Percentiles rank a stretch among this genome's conserved stretches.
These are phyloP conservation scores for Limonius californicus DNA, from an alignment of 1,140 invertebrate species.

Conservation along the genomic window DNA sequence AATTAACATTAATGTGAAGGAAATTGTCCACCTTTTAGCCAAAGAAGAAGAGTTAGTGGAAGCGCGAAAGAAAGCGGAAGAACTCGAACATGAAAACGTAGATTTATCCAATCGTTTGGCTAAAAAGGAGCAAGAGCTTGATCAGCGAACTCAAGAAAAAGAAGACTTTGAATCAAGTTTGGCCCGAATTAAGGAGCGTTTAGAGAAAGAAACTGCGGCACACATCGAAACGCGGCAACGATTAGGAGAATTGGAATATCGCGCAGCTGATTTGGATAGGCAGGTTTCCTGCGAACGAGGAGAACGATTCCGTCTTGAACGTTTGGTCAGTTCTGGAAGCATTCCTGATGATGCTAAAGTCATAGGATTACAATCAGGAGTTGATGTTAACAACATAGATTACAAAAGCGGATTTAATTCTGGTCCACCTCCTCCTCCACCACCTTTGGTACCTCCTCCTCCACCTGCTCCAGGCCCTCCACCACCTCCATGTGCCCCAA, in stretches of 20 bases:
- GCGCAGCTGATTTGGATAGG: conserved; percentile 67
- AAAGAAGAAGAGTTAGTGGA: conserved; percentile 92
- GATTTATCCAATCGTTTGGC: conserved; percentile 81
- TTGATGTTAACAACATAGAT: conserved; percentile 41
- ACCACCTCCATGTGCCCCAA: conserved; percentile 51
- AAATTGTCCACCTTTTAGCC: conserved; percentile 85
- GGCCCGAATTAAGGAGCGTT: conserved; percentile 77
- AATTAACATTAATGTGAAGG: conserved; percentile 86
- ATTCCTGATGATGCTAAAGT: conserved; percentile 91
- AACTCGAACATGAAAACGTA: conserved; percentile 83
- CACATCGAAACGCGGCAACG: conserved; percentile 84
- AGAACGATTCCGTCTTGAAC: conserved; percentile 77
- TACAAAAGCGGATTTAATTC: conserved; percentile 49
- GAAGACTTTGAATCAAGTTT: conserved; percentile 86
- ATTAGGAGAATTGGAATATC: conserved; percentile 67
- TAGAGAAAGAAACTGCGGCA: conserved; percentile 84
- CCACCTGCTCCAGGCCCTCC: conserved; percentile 51
- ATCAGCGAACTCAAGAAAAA: conserved; percentile 84
- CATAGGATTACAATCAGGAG: conserved; percentile 37
- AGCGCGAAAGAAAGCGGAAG: conserved; percentile 80
- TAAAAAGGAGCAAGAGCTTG: conserved; percentile 91
- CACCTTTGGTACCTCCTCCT: conserved; percentile 55
- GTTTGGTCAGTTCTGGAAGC: conserved; percentile 80
- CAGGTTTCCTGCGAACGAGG: conserved; percentile 78
- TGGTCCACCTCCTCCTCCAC: conserved; percentile 56